Conservation (phyloP, 2,888 invertebrate genomes). For the Drosophila yooni region DNA sequence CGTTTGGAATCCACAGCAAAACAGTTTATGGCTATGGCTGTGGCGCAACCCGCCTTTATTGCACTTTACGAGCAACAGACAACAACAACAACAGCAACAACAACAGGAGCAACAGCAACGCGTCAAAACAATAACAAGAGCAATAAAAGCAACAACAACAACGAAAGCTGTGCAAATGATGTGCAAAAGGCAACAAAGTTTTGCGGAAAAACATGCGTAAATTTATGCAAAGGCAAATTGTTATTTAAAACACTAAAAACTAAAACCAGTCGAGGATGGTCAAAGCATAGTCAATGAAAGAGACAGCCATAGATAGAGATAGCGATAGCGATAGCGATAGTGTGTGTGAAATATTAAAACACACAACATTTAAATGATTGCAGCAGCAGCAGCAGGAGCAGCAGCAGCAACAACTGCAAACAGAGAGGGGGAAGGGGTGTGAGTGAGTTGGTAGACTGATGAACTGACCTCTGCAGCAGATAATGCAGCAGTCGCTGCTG, state of each 20-base stretch:
- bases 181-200: slow-evolving; percentile 64
- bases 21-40: slow-evolving; percentile 15
- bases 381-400: slow-evolving; percentile 34
- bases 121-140: slow-evolving; percentile 49
- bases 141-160: slow-evolving; percentile 46
- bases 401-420: slow-evolving; percentile 28
- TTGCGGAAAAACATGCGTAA: slow-evolving; percentile 69
- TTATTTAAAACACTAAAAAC: slow-evolving; percentile 79
- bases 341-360: slow-evolving; percentile 76
- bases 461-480: slow-evolving; percentile 72
- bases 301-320: slow-evolving; percentile 2
- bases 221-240: slow-evolving; percentile 79
- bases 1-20: slow-evolving; percentile 20
- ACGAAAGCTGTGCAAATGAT: slow-evolving; percentile 42
- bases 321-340: slow-evolving; percentile 10
- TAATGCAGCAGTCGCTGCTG: slow-evolving; percentile 27
- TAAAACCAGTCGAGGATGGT: slow-evolving; percentile 53
- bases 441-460: slow-evolving; percentile 48
- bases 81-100: slow-evolving; percentile 28
- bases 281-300: slow-evolving; percentile 22
- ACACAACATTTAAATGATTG: slow-evolving; percentile 80
- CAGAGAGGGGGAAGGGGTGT: not conserved
- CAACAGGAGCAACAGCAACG: slow-evolving; percentile 28
- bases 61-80: slow-evolving; percentile 33
- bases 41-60: not conserved